Conservation (phyloP, 2,888 invertebrate genomes). For the Chalcis sispes region DNA sequence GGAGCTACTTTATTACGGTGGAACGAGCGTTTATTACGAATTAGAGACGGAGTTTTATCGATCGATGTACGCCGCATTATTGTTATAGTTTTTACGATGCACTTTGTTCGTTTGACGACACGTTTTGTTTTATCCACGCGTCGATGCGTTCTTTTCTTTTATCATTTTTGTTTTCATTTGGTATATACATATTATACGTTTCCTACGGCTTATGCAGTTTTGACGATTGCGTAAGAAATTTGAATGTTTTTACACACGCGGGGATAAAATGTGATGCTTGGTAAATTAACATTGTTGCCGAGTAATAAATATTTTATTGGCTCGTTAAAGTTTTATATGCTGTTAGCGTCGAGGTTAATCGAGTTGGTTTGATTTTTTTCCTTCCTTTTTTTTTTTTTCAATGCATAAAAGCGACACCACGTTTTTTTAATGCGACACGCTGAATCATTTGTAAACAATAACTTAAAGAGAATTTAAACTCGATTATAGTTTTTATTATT, state of each 20-base stretch:
- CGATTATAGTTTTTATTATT: too few relatives aligned
- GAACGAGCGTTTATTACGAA: conserved; percentile 44
- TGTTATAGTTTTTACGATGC: conserved; percentile 17
- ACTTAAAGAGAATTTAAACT: too few relatives aligned
- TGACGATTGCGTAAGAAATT: conserved; percentile 10
- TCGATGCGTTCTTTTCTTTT: neutral
- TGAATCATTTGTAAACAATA: neutral
- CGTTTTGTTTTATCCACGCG: neutral
- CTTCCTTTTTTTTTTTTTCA: too few relatives aligned
- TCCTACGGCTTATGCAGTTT: neutral
- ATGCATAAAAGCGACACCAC: neutral
- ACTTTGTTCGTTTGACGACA: neutral
- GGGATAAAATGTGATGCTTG: conserved; percentile 6
- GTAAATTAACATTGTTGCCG: conserved; percentile 34
- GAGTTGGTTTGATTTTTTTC: too few relatives aligned
- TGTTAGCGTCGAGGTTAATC: conserved; percentile 1
- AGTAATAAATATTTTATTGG: conserved; percentile 38
- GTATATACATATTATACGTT: neutral
- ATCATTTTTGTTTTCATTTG: neutral
- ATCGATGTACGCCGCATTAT: conserved; percentile 37
- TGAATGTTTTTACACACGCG: neutral
- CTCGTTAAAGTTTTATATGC: conserved; percentile 20
- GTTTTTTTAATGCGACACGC: neutral
- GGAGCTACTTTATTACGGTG: neutral
- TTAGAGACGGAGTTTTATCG: conserved; percentile 36